Base-by-base conservation (phyloP, 1,140 invertebrate genomes). In the Penaeus indicus region DNA sequence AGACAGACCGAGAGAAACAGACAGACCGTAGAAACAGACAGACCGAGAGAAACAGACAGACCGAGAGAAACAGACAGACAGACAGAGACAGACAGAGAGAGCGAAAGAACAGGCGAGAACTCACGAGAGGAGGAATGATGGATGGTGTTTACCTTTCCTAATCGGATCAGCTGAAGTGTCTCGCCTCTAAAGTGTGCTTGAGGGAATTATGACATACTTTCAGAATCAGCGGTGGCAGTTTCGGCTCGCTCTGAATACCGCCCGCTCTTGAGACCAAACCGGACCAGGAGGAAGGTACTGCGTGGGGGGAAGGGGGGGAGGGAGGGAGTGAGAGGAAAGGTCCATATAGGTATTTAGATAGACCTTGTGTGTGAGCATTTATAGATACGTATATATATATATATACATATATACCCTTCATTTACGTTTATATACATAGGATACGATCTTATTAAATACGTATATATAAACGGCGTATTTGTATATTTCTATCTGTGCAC, bases 131-230 rank as follows among this genome's bases (percentile, higher is more conserved):
- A 64, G 85, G 75, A 79, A 79, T 27, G 61, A 61, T n/a, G 32
- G 69, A 25, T 16, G 21, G 60, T 86, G 85, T 88, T 88, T 88
- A 88, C 86, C 77, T 88, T 88, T 78, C 86, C 69, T 88, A 88
- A 88, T 88, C 86, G 80, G 86, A 88, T 88, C 83, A 38, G 72
- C 78, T 88, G 47, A 61, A 88, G 86, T 88, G 80, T 84, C 67
- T 38, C 81, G 80, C 62, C 86, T 62, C 80, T 77, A 27, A 75
- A 88, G 86, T 88, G 81, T 88, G 47, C 86, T 88, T 88, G 86
- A 62, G 47, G 47, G 69, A 79, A 83, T 88, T 88, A 88, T 61
- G n/a, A 54, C 61, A 78, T 42, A 60, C 32, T 25, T 80, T 86
- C 62, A 63, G 75, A 88, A 88, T 75, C 84, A 75, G 79, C 18